These are phyloP conservation scores for Darevskia nairensis DNA, from an alignment of 2,797 vertebrate species.

Conservation along the genomic window DNA sequence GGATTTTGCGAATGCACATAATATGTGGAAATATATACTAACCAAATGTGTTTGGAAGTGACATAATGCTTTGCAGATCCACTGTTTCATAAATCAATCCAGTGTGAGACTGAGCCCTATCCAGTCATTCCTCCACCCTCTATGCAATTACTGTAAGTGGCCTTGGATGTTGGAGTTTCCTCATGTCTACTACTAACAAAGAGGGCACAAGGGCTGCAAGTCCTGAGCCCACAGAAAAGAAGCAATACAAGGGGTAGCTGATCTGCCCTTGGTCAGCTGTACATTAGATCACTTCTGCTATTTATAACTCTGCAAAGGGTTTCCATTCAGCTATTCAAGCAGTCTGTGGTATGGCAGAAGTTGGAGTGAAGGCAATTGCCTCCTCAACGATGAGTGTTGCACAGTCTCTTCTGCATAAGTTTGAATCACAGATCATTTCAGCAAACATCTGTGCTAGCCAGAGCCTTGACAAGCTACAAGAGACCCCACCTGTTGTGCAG, in stretches of 20 bases:
- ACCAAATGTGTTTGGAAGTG: background rate
- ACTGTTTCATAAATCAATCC: background rate
- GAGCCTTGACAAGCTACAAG: too few species aligned
- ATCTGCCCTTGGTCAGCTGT: slow-evolving; percentile 83
- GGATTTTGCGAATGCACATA: background rate
- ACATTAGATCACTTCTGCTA: slow-evolving; percentile 81
- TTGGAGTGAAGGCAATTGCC: slow-evolving; percentile 84
- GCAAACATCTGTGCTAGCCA: too few species aligned
- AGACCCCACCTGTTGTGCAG: too few species aligned
- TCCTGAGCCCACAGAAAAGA: too few species aligned
- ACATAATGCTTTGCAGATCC: background rate
- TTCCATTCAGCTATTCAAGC: slow-evolving; percentile 85
- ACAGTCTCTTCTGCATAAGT: slow-evolving; percentile 67
- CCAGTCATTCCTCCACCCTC: background rate
- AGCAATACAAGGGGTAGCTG: slow-evolving; percentile 78
- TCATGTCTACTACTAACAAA: too few species aligned
- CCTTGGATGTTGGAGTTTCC: too few species aligned
- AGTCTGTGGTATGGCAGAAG: slow-evolving; percentile 86
- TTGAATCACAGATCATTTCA: slow-evolving; percentile 51
- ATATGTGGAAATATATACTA: background rate
- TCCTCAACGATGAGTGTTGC: slow-evolving; percentile 71
- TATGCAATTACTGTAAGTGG: background rate
- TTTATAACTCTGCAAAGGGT: slow-evolving; percentile 87
- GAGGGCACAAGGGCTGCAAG: too few species aligned
- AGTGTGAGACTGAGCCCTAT: background rate